phyloP scores from a whole-genome alignment of 2,797 vertebrate genomes.

The Siniperca obscura region DNA sequence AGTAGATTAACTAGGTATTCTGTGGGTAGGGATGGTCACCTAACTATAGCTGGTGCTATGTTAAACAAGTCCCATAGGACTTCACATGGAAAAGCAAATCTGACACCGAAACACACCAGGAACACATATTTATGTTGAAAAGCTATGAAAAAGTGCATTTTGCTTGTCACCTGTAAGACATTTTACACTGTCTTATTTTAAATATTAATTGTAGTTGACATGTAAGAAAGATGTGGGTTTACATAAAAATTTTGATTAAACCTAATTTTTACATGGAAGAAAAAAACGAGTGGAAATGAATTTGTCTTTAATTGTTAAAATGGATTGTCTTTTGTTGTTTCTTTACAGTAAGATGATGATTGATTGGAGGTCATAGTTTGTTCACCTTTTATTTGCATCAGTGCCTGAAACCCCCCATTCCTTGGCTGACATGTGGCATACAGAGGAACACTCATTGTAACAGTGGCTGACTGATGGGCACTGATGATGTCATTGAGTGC shows the following conservation, averaged over 20 bases:
- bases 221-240: neutral
- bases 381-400: slow-evolving; percentile 31
- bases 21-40: neutral
- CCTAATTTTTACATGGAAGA: neutral
- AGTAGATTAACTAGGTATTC: neutral
- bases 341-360: neutral
- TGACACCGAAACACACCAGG: no score
- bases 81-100: neutral
- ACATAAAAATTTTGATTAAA: neutral
- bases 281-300: neutral
- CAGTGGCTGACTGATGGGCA: slow-evolving; percentile 76
- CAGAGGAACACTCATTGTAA: slow-evolving; percentile 57
- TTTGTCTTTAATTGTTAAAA: neutral
- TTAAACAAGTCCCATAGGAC: neutral
- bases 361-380: slow-evolving; percentile 17
- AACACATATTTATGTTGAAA: no score
- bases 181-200: neutral
- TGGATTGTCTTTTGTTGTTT: neutral
- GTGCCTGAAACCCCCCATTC: slow-evolving; percentile 27
- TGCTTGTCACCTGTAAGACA: neutral
- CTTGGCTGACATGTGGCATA: slow-evolving; percentile 42
- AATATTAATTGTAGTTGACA: neutral
- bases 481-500: slow-evolving; percentile 80
- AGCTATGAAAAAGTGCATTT: no score
- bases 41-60: neutral